Percentiles rank a stretch among this genome's conserved stretches.
Evolutionary conservation across 1,140 invertebrate species (phyloP).

Genomic region (Neuroterus valhalla): DNA sequence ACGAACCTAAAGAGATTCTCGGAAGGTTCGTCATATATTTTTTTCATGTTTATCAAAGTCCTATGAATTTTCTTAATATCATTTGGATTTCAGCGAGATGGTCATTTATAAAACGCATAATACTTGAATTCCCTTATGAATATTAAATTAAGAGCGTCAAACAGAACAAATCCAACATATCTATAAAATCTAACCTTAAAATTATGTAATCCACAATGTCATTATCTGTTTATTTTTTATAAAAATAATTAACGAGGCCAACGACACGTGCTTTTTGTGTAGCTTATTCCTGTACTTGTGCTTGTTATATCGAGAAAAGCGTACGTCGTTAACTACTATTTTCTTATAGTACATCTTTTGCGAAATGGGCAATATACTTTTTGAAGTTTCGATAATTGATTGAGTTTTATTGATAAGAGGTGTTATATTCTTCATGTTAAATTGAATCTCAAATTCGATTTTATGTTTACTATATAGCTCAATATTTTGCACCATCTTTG

Average conservation of each 20-base stretch:
- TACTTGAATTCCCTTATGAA: background rate
- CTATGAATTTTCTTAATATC: background rate
- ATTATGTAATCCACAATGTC: constrained; percentile 47
- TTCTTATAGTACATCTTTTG: background rate
- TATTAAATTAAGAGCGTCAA: background rate
- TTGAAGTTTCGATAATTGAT: too few relatives aligned
- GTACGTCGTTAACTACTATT: background rate
- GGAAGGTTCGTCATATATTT: constrained; percentile 83
- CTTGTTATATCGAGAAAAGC: background rate
- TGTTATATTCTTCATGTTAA: too few relatives aligned
- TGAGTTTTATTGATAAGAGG: too few relatives aligned
- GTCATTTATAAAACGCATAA: background rate
- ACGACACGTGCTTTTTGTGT: background rate
- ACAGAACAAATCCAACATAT: too few relatives aligned
- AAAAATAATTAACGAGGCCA: constrained; percentile 24
- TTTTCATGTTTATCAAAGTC: background rate
- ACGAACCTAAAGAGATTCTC: constrained; percentile 98
- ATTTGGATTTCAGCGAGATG: background rate
- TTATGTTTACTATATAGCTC: background rate
- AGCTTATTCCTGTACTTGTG: background rate
- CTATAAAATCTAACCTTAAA: constrained; percentile 37
- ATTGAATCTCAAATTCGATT: too few relatives aligned
- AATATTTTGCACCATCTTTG: background rate
- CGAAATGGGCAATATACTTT: too few relatives aligned
- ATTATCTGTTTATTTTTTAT: constrained; percentile 20